Evolutionary conservation across 2,888 invertebrate genomes (phyloP), one percentile per base, ranked within the genome.

Genomic region (Limenitis camilla): DNA sequence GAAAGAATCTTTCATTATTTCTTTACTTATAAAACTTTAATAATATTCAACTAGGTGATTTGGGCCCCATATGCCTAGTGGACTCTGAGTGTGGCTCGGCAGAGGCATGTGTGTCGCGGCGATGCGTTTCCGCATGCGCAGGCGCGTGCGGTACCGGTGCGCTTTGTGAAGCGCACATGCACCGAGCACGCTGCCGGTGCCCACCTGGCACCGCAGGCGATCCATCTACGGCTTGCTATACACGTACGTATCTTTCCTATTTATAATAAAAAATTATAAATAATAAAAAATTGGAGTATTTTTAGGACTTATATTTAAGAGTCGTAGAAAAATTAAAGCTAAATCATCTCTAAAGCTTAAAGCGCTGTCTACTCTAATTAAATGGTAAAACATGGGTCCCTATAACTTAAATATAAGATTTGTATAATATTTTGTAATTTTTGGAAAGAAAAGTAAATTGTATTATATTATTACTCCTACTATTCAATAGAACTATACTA

Each of bases 161-260:
- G 0, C 90, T 94, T 60, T 97, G 97, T 68, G 89, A 91, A 11
- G 92, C 94, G 0, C 87, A 89, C 40, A 90, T 92, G 63, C 96
- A 95, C 71, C 91, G 95, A 61, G 95, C 96, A 5, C 91, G 91
- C 19, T 97, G 97, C 76, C 90, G 90, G 67, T 97, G 97, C 74
- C 94, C 94, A 11, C 90, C 92, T 44, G 94, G 94, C 59, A 95
- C 94, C 85, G 95, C 94, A 47, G 97, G 97, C 56, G 94, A 96
- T 78, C 96, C 97, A 32, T 92, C 96, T 77, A 81, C 92, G 27
- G 90, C 91, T 59, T 97, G 97, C 70, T 95, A 93, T 73, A 94
- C 92, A 89, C 95, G 96, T 96, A 89, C 91, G 92, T 85, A 6
- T 42, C 43, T 7, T 36, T 35, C 1, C 19, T 29, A n/a, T 41